Evolutionary conservation across 1,140 invertebrate genomes (phyloP), one percentile per base, ranked within the genome.

Genomic region (Bombus pascuorum): DNA sequence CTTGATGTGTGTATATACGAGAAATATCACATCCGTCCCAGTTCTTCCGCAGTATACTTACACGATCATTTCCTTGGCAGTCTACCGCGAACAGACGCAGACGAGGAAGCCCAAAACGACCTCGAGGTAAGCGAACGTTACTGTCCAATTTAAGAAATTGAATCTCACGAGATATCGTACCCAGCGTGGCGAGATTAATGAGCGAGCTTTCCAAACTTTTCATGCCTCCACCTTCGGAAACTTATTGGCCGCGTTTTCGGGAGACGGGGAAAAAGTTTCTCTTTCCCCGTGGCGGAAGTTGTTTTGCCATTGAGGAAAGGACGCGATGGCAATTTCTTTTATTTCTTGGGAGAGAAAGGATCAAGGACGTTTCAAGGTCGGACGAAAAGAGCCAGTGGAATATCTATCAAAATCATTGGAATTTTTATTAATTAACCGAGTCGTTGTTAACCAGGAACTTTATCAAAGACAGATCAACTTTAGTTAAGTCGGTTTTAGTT

Each of bases 61-160:
- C 57, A 12, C 75, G 75, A 78, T 65, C 65, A 65, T 78, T 78
- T 32, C 75, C 59, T 78, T 75, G 73, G 73, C 44, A 75, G 44
- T 53, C 22, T n/a, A 37, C 25, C 53, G 75, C 75, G 57, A 66
- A 37, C 57, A 78, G 75, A 39, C 37, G 10, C 68, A 39, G 68
- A 32, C 44, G 34, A 2, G 28, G n/a, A 34, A 25, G 70, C 53
- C n/a, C 37, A 25, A 39, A 76, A 62, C 57, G 71, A 75, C 47
- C 28, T 83, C 74, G 77, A 72, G 66, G 83, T 85, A 85, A 85
- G 83, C 70, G 78, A 70, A 80, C 32, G 68, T 83, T 70, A 47
- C 62, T 65, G 57, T 74, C 32, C 59, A 83, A 83, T 83, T 76
- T 70, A 79, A 71, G 47, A 84, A 84, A 84, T 84, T 79, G 82